Conservation (phyloP, 2,888 invertebrate genomes). For the Drosophila villosipedis region DNA sequence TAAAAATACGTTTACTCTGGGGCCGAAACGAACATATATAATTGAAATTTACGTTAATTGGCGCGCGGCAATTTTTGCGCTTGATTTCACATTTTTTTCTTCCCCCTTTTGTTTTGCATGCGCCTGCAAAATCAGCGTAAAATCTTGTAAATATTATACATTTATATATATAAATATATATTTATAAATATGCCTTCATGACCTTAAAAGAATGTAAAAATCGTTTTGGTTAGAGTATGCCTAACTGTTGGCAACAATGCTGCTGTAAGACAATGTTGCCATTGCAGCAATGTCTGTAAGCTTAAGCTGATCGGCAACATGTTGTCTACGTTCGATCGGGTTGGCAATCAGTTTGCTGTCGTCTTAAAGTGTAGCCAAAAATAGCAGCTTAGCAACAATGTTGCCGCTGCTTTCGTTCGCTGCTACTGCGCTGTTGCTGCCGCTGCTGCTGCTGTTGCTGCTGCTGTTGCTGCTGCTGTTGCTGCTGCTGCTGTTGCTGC, state of each 20-base stretch:
- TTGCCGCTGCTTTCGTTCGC: slow-evolving; percentile 25
- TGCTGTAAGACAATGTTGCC: background rate
- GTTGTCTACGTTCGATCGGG: slow-evolving; percentile 5
- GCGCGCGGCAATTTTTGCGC: slow-evolving; percentile 55
- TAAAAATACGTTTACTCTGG: slow-evolving; percentile 33
- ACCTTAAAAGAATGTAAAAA: slow-evolving; percentile 15
- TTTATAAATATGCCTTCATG: slow-evolving; percentile 11
- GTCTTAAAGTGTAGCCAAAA: background rate
- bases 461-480: slow-evolving; percentile 1
- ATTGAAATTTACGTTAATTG: slow-evolving; percentile 62
- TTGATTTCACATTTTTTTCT: slow-evolving; percentile 48
- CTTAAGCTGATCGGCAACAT: slow-evolving; percentile 17
- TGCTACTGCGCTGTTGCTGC: slow-evolving; percentile 1
- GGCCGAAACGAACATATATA: slow-evolving; percentile 14
- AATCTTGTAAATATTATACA: slow-evolving; percentile 13
- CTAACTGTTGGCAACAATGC: background rate
- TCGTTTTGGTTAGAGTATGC: background rate
- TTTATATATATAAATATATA: background rate
- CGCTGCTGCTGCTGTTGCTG: slow-evolving; percentile 5
- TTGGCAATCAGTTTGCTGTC: background rate
- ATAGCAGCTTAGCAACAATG: slow-evolving; percentile 28
- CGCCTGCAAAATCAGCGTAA: slow-evolving; percentile 40
- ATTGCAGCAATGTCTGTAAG: background rate
- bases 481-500: slow-evolving; percentile 21
- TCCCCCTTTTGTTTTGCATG: background rate